Base-by-base conservation (phyloP, 2,113 vertebrate genomes). In the Tichodroma muraria region DNA sequence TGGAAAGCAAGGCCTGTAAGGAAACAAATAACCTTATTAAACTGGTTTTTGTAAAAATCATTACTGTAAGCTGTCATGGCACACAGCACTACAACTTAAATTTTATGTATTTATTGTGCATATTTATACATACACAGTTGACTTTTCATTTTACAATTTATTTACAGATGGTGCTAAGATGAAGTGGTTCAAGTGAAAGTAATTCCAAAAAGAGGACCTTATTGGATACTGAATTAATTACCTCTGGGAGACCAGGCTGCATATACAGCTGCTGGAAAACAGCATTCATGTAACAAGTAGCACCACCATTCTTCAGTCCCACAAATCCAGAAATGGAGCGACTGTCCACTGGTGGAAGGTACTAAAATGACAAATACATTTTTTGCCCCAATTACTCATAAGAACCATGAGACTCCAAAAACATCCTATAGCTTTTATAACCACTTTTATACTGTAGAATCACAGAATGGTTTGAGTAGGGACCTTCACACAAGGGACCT, bases 201-300 rank as follows among this genome's bases (percentile, higher is more conserved):
- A 35, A 94, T 52, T 81, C 10, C 37, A 71, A 45, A 37, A 85
- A 33, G 18, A 90, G 9, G 6, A 57, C 18, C 85, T 81, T 33
- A 37, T 22, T 70, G 78, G 10, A 76, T 42, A 49, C 31, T 52
- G 71, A 45, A 57, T 14, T 47, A 61, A 15, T 96, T 96, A 99
- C 99, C 99, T 99, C 99, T 42, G 99, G 98, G 31, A 99, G 98
- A 44, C 99, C 99, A 8, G 99, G 99, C 90, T 99, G 99, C 99
- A 99, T 99, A 66, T 99, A 99, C 2, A 99, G 98, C 96, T 99
- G 99, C 97, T 99, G 99, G 97, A 99, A 99, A 85, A 99, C 99
- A 0, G 99, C 99, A 19, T 99, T 99, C 99, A 99, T 99, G 94
- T 99, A 99, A 97, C 99, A 99, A 3, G 99, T 99, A 22, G 99